Base-by-base conservation (phyloP, 2,888 invertebrate genomes). In the Alviniconcha strummeri region DNA sequence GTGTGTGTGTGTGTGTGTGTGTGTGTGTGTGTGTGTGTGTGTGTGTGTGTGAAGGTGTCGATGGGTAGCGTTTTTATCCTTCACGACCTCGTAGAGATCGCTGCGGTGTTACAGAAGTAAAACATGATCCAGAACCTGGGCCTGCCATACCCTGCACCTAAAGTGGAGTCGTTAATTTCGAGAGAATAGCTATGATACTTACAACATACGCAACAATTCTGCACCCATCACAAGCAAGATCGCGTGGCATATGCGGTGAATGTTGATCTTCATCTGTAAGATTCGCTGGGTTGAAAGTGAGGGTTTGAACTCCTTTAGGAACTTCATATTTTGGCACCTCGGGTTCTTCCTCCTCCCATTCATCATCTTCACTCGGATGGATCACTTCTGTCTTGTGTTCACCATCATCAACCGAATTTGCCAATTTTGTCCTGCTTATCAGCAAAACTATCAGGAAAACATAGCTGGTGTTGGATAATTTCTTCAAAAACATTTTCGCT, bases 221-320 rank as follows among this genome's bases (percentile, higher is more conserved):
- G 85, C 94, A 94, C 4, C 92, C 93, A 88, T 93, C 93, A 89
- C 94, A 94, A 85, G 90, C 90, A 74, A 93, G 81, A 69, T 80
- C 83, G n/a, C 87, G 85, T 3, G 94, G 94, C 90, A 94, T 91
- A 77, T 91, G 92, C 2, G 83, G 87, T 74, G 92, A 92, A 84
- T 91, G 90, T 8, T 89, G 88, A 84, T 93, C 93, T 85, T 93
- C 93, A 71, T 93, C 93, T 74, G 90, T 90, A 79, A 93, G 79
- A 7, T 89, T 85, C 0, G 93, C 93, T 15, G 92, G 88, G 6
- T 76, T 83, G 82, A 91, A 82, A n/a, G 54, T 64, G 17, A 82
- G n/a, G 8, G 82, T 64, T 67, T 82, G 71, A 5, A 71, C 64
- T 4, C 60, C 60, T 11, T 75, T 67, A 6, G 69, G 72, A 9